phyloP scores from a whole-genome alignment of 2,113 vertebrate genomes.

The Atractosteus spatula region DNA sequence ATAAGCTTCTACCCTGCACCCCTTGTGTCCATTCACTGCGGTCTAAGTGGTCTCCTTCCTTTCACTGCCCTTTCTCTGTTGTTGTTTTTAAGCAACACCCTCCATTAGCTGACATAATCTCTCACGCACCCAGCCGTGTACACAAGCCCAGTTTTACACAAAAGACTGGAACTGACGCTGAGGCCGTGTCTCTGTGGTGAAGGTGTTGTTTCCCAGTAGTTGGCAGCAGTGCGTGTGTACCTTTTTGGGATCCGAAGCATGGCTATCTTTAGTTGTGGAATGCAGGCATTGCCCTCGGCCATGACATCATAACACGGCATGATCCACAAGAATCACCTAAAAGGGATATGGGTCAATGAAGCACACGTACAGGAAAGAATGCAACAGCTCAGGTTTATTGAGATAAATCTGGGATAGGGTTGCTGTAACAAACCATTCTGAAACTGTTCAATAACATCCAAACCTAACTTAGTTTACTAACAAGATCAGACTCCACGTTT shows the following conservation, averaged over 20 bases:
- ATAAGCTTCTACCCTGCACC: neutral
- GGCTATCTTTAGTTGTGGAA: constrained; percentile 43
- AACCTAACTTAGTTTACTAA: neutral
- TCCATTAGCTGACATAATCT: too few relatives aligned
- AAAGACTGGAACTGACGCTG: neutral
- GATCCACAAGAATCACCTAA: neutral
- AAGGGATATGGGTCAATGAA: neutral
- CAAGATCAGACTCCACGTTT: neutral
- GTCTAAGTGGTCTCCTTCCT: too few relatives aligned
- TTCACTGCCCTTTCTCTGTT: neutral
- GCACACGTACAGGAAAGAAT: neutral
- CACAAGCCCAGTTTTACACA: neutral
- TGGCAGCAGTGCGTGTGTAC: constrained; percentile 27
- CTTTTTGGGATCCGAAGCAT: constrained; percentile 22
- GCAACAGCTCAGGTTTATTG: neutral
- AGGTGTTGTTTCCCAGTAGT: constrained; percentile 18
- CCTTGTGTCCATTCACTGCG: neutral
- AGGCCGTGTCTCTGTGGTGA: neutral
- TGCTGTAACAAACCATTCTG: neutral
- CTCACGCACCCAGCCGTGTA: too few relatives aligned
- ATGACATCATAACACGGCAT: constrained; percentile 8
- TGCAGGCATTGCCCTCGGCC: constrained; percentile 9
- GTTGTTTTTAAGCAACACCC: too few relatives aligned
- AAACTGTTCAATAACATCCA: neutral
- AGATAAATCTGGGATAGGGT: neutral